phyloP scores from a whole-genome alignment of 2,888 invertebrate species.

The Xiphydria camelus region DNA sequence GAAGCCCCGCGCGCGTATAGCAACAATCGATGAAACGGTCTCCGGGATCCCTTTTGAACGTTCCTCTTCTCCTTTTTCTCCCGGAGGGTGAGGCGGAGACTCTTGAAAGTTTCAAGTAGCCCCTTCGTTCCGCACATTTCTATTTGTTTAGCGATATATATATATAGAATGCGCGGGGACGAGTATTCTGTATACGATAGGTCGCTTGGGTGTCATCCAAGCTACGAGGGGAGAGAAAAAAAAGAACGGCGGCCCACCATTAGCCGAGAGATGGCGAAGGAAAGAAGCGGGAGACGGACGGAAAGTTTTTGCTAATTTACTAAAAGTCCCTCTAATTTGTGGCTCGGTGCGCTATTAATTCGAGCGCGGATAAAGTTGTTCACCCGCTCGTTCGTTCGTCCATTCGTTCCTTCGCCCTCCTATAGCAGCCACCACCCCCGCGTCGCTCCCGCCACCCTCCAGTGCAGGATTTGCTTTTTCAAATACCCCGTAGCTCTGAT shows the following conservation, averaged over 20 bases:
- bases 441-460: no score
- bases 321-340: conserved; percentile 20
- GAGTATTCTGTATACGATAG: conserved; percentile 8
- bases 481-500: conserved; percentile 10
- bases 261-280: conserved; percentile 12
- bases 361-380: conserved; percentile 4
- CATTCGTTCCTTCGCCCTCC: not conserved
- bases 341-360: conserved; percentile 24
- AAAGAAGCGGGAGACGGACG: conserved; percentile 3
- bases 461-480: conserved; percentile 16
- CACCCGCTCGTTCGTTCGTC: conserved; percentile 2
- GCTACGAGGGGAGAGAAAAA: conserved; percentile 8
- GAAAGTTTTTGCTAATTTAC: conserved; percentile 28
- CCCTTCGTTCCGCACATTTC: not conserved
- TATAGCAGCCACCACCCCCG: not conserved
- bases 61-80: no score
- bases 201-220: conserved; percentile 26
- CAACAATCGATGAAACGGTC: no score
- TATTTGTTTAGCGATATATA: conserved; percentile 1
- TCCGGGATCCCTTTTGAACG: no score
- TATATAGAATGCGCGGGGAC: not conserved
- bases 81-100: no score
- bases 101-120: conserved; percentile 1
- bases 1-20: no score
- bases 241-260: not conserved